Base-by-base conservation (phyloP, 2,888 invertebrate species). In the Agrotis clavis region DNA sequence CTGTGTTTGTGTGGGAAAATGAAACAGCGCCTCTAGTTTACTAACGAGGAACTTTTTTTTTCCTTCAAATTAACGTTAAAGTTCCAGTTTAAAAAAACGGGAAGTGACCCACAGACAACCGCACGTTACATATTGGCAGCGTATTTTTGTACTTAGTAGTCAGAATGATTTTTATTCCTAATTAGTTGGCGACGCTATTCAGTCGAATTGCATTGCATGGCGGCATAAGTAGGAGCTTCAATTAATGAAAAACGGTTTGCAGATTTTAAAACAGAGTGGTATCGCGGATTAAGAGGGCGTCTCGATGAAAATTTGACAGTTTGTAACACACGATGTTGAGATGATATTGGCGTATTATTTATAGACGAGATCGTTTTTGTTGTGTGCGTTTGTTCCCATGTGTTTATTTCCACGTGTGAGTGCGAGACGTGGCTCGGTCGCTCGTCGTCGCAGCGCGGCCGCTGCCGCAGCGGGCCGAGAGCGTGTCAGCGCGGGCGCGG, bases 341-440 rank as follows among this genome's bases (percentile, higher is more conserved):
- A 85, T 86, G 87, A 87, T 88, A 88, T 87, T 87, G 86, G 88
- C 84, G 80, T 81, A 79, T 86, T 92, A 91, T 90, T 89, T 89
- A 87, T 91, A 90, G 89, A 85, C 78, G 77, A 77, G 83, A 87
- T 87, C 88, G 90, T 88, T 88, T 77, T 87, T 85, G 83, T 85
- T 79, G 87, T 86, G 85, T 84, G 89, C 74, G 87, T 77, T 25
- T 61, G 79, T 71, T 61, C 71, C 75, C 72, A 81, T 74, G 73
- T 81, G 82, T 86, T 80, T 81, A 70, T 79, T 74, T 65, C 76
- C 72, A 69, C 69, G 73, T 68, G 77, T 77, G 78, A 56, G 81
- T 83, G 83, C 79, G 86, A 50, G 69, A 47, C 64, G 68, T 35
- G 67, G 19, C 64, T 67, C 21, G 30, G 64, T 11, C 41, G 30